Base-by-base conservation (phyloP, 2,113 vertebrate species). In the Sander vitreus region DNA sequence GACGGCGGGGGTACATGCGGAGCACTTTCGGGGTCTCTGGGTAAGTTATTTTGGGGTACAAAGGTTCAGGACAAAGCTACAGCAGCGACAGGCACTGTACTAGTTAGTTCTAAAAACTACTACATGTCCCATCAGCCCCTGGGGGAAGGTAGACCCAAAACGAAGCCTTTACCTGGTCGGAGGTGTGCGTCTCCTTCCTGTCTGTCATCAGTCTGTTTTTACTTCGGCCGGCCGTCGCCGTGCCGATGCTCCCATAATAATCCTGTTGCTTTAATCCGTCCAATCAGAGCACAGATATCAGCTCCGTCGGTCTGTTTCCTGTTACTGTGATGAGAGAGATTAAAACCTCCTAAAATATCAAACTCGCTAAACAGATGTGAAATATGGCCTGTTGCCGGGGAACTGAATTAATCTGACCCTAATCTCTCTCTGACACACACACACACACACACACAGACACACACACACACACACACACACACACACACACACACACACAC, bases 241-340 rank as follows among this genome's bases (percentile, higher is more conserved):
- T 23, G 43, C 33, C 39, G 59, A 25, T 6, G 5, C 18, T 25
- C 72, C 78, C 14, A 51, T 45, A 23, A 50, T 81, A 83, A 86
- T 81, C 83, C 78, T 0, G 76, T 62, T 30, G 84, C 27, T 66
- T 19, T 88, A 79, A 91, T 85, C 66, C 77, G 39, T 87, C 87
- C 91, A 88, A 88, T 89, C 84, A 87, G 59, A 81, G 82, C 69
- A 27, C 84, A 76, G 80, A 57, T 67, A 33, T 62, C 59, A 58
- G 8, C 19, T 54, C 65, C 3, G 64, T 36, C 45, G 2, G 6
- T 30, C 54, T 60, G 47, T 1, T n/a, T 21, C 45, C 70, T 48
- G 25, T 48, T 48, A 27, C 59, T 80, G 15, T 36, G 53, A 6
- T 15, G 23, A 33, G 30, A 33, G 5, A 67, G 84, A 81, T 84